Conservation (phyloP, 1,140 invertebrate species). For the Ceratina australensis region DNA sequence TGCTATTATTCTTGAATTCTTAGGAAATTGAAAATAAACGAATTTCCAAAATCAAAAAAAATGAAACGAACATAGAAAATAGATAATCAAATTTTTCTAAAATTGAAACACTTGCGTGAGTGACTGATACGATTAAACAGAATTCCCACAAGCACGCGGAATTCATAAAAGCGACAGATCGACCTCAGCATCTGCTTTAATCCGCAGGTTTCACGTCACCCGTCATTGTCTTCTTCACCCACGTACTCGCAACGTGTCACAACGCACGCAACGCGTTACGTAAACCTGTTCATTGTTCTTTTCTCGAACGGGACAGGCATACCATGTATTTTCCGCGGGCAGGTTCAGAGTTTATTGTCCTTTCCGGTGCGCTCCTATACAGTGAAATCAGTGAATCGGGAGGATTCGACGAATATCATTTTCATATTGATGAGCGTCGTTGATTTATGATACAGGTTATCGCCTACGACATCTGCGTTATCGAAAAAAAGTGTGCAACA, state of each 20-base stretch:
- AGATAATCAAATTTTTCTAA: too few species aligned
- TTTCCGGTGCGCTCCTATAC: neutral
- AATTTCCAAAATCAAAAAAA: too few species aligned
- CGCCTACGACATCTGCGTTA: slow-evolving; percentile 43
- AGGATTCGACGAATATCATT: slow-evolving; percentile 47
- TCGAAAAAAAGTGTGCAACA: slow-evolving; percentile 12
- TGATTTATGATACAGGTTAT: slow-evolving; percentile 41
- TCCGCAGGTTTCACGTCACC: neutral
- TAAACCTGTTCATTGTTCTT: slow-evolving; percentile 41
- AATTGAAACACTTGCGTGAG: too few species aligned
- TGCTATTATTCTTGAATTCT: too few species aligned
- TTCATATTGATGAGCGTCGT: slow-evolving; percentile 45
- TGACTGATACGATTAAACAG: too few species aligned
- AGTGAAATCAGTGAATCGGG: slow-evolving; percentile 38
- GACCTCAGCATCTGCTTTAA: too few species aligned
- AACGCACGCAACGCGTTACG: slow-evolving; percentile 16
- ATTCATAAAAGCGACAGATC: too few species aligned
- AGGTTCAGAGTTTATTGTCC: slow-evolving; percentile 25
- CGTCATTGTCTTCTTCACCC: neutral
- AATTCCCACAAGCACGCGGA: too few species aligned
- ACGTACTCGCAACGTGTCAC: neutral
- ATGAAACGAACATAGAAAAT: too few species aligned
- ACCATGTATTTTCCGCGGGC: slow-evolving; percentile 15
- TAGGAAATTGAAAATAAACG: too few species aligned
- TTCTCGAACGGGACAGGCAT: neutral